Base-by-base conservation (phyloP, 2,113 vertebrate genomes). In the Mastomys coucha region DNA sequence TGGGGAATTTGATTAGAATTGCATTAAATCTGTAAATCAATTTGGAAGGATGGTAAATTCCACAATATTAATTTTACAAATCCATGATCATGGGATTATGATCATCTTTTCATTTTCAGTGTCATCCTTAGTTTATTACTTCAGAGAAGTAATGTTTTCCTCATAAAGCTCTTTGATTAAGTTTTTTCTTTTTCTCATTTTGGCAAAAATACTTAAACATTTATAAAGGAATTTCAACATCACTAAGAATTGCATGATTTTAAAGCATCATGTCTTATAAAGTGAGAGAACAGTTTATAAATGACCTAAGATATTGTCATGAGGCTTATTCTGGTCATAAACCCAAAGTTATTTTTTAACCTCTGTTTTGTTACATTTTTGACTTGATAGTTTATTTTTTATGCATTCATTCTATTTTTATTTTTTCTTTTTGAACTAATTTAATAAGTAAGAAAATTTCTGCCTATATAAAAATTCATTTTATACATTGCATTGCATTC, bases 241-340 rank as follows among this genome's bases (percentile, higher is more conserved):
- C 86, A 95, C 67, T 92, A 93, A 97, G 85, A 98, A 97, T 95
- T 96, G 87, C 95, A 96, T 58, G 96, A 81, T 98, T 98, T 91
- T 97, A 96, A 98, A 98, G 98, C 95, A 98, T 97, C 87, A 90
- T 98, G 92, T 97, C 92, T 97, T 97, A 96, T 96, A 90, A 96
- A 97, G 98, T 89, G 92, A 69, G 88, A 97, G 93, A 98, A 97
- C 73, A 96, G 51, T 97, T 97, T 98, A 96, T 98, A 97, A 97
- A 96, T 89, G 91, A 89, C 60, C 45, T 86, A 97, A 89, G 63
- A 93, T 96, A 39, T 94, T 98, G 60, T 92, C 92, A 85, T 72
- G 91, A 76, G 36, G 89, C 91, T 97, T 95, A 80, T 24, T 98
- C 80, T 97, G 65, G 70, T 73, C 80, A 75, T 92, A 98, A 98